Evolutionary conservation across 2,888 invertebrate species (phyloP).

Genomic region (Brachyopa scutellaris): DNA sequence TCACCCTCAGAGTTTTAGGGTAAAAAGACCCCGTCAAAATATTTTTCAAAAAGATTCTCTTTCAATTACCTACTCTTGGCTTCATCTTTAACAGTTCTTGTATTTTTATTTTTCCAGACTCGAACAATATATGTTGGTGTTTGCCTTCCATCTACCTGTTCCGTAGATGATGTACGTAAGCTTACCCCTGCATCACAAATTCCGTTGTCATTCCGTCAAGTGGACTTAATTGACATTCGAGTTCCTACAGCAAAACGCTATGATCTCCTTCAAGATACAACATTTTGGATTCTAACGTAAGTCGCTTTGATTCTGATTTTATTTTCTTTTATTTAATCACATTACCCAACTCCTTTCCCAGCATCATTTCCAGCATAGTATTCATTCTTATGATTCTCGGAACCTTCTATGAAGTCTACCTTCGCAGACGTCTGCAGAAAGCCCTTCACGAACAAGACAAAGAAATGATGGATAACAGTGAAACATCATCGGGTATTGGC

Average conservation of each 20-base stretch:
- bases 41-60: no score
- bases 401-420: slow-evolving; percentile 87
- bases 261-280: slow-evolving; percentile 86
- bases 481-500: slow-evolving; percentile 82
- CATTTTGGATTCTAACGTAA: slow-evolving; percentile 88
- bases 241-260: slow-evolving; percentile 87
- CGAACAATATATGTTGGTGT: slow-evolving; percentile 89
- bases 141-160: slow-evolving; percentile 88
- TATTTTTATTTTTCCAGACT: slow-evolving; percentile 82
- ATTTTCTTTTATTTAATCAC: neutral
- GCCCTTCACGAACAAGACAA: slow-evolving; percentile 79
- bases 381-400: slow-evolving; percentile 85
- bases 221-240: slow-evolving; percentile 86
- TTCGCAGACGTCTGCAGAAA: slow-evolving; percentile 77
- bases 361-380: slow-evolving; percentile 83
- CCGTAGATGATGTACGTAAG: slow-evolving; percentile 84
- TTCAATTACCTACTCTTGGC: no score
- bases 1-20: no score
- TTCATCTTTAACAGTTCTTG: neutral
- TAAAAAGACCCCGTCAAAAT: no score
- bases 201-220: slow-evolving; percentile 81
- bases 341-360: slow-evolving; percentile 75
- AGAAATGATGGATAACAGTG: slow-evolving; percentile 81
- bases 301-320: slow-evolving; percentile 74
- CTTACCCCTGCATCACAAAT: slow-evolving; percentile 84